phyloP scores from a whole-genome alignment of 2,113 vertebrate genomes.

The Potamarius usumacintae region DNA sequence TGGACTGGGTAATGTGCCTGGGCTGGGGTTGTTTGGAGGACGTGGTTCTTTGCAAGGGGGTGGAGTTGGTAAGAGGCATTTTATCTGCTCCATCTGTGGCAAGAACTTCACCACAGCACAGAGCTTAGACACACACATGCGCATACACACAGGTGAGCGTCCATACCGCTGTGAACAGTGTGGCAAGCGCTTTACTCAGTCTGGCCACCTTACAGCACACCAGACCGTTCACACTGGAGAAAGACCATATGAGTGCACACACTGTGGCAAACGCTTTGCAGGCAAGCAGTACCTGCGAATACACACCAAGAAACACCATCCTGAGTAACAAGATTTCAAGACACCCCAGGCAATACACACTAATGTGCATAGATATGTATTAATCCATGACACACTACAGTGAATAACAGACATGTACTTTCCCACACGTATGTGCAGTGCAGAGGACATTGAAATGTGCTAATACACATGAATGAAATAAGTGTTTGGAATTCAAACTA shows the following conservation, averaged over 20 bases:
- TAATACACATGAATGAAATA: neutral
- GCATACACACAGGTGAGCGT: slow-evolving; percentile 45
- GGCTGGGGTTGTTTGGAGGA: slow-evolving; percentile 42
- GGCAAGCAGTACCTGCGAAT: slow-evolving; percentile 76
- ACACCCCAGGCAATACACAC: neutral
- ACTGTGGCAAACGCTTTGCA: slow-evolving; percentile 72
- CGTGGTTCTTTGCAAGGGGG: slow-evolving; percentile 21
- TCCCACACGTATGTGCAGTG: neutral
- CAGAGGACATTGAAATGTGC: neutral
- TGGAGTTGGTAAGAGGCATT: slow-evolving; percentile 43
- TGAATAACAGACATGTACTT: neutral
- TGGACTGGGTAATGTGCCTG: slow-evolving; percentile 45
- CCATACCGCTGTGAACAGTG: slow-evolving; percentile 55
- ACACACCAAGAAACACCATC: slow-evolving; percentile 59
- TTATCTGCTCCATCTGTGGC: slow-evolving; percentile 51
- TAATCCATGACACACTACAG: neutral
- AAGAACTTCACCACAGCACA: slow-evolving; percentile 55
- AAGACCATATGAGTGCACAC: slow-evolving; percentile 68
- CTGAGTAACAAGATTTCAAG: slow-evolving; percentile 11
- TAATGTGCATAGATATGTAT: neutral
- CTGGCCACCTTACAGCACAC: slow-evolving; percentile 69
- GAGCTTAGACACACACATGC: slow-evolving; percentile 52
- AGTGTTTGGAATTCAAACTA: neutral
- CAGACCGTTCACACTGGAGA: slow-evolving; percentile 74
- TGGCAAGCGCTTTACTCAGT: slow-evolving; percentile 69